Base-by-base conservation (phyloP, 1,140 invertebrate genomes). In the Lucilia sericata region DNA sequence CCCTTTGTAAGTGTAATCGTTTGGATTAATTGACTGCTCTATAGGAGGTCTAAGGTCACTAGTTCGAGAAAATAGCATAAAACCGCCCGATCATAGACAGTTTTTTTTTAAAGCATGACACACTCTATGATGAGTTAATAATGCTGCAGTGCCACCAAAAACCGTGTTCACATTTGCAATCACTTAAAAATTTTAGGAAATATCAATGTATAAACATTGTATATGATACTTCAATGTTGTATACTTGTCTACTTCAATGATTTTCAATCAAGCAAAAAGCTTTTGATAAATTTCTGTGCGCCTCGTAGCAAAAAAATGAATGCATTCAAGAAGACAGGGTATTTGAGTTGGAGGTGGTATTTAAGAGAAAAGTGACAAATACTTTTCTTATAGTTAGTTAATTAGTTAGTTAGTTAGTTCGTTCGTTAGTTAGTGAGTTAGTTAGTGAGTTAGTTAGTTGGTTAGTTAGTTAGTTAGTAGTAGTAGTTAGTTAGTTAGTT, bases 241-340 rank as follows among this genome's bases (percentile, higher is more conserved):
- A 14, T 60, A 60, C 55, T 60, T 60, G n/a, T 7, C 13, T 8
- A 60, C 14, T 60, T 60, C 12, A 17, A 17, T 60, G 55, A 60
- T 60, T 60, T 60, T 70, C 65, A 70, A 70, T 70, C 65, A 70
- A 70, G 65, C n/a, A 70, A 70, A 70, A 70, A 70, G 65, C 65
- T 25, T 70, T 10, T 21, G 65, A 70, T 70, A 70, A 21, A 25
- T 70, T 70, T 70, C 10, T 21, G 7, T 70, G 65, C 9, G n/a
- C 7, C 10, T 21, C 21, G 25, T 25, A 21, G 0, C 19, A 70
- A 25, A 25, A 9, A 21, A 70, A 70, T 70, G 8, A 70, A 70
- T 19, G 10, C 19, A 25, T 9, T 9, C 8, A 17, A 10, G n/a
- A 17, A 10, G 5, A 21, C 51, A 55, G 42, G 42, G 42, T 42